phyloP scores from a whole-genome alignment of 2,888 invertebrate genomes.

The Nymphalis urticae region DNA sequence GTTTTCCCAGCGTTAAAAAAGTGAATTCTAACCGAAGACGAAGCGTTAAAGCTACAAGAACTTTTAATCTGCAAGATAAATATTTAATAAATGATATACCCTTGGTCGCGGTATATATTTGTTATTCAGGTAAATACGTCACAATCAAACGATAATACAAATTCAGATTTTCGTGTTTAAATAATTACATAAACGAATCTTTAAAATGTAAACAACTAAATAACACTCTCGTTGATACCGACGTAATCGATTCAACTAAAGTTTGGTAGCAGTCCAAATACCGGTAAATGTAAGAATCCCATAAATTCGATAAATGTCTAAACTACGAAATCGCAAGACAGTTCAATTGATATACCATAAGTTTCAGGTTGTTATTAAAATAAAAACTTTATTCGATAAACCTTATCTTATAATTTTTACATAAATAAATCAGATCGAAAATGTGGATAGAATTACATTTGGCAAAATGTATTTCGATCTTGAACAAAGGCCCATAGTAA shows the following conservation, averaged over 20 bases:
- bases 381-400: not conserved
- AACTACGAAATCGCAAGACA: slow-evolving; percentile 12
- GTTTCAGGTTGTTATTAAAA: slow-evolving; percentile 21
- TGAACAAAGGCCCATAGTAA: too few species aligned
- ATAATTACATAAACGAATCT: slow-evolving; percentile 2
- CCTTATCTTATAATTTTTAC: too few species aligned
- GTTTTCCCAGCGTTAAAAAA: too few species aligned
- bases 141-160: not conserved
- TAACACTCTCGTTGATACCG: not conserved
- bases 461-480: too few species aligned
- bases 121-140: too few species aligned
- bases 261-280: slow-evolving; percentile 14
- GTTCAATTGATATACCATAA: slow-evolving; percentile 17
- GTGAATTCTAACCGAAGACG: too few species aligned
- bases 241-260: slow-evolving; percentile 1
- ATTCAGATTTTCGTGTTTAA: not conserved
- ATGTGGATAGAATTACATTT: too few species aligned
- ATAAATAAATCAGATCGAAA: too few species aligned
- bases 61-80: too few species aligned
- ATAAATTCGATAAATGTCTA: slow-evolving; percentile 18
- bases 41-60: too few species aligned
- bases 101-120: too few species aligned
- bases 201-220: slow-evolving; percentile 1
- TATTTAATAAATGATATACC: too few species aligned
- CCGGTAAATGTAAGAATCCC: slow-evolving; percentile 1